Evolutionary conservation across 2,888 invertebrate genomes (phyloP).

Genomic region (Noctua fimbriata): DNA sequence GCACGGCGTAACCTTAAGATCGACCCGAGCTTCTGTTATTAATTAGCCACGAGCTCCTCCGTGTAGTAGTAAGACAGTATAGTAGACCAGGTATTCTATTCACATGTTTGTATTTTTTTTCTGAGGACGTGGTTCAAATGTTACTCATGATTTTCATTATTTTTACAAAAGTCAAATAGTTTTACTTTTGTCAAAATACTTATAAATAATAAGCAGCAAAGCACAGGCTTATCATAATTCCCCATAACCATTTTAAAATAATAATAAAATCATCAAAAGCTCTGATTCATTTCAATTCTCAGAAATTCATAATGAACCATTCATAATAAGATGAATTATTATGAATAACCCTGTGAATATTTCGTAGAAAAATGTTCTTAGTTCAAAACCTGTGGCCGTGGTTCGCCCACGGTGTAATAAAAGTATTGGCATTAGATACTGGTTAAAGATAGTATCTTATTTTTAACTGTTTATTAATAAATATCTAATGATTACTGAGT

Average conservation of each 20-base stretch:
- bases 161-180: neutral
- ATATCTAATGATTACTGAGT: conserved; percentile 53
- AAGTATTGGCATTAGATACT: conserved; percentile 52
- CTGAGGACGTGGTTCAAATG: neutral
- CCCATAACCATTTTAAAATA: conserved; percentile 10
- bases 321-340: conserved; percentile 35
- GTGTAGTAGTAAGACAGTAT: no score
- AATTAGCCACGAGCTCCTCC: no score
- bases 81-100: no score
- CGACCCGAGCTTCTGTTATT: no score
- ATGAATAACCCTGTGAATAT: conserved; percentile 21
- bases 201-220: neutral
- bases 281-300: conserved; percentile 31
- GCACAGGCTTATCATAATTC: neutral
- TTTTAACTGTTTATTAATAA: conserved; percentile 65
- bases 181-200: neutral
- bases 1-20: no score
- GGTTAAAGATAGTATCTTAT: conserved; percentile 60
- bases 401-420: conserved; percentile 61
- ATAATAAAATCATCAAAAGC: conserved; percentile 30
- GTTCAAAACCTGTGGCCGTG: conserved; percentile 32
- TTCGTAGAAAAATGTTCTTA: conserved; percentile 41
- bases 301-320: conserved; percentile 38
- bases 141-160: neutral
- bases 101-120: neutral